These are phyloP conservation scores for Deroplatys truncata DNA, from an alignment of 2,888 invertebrate species.

Conservation along the genomic window DNA sequence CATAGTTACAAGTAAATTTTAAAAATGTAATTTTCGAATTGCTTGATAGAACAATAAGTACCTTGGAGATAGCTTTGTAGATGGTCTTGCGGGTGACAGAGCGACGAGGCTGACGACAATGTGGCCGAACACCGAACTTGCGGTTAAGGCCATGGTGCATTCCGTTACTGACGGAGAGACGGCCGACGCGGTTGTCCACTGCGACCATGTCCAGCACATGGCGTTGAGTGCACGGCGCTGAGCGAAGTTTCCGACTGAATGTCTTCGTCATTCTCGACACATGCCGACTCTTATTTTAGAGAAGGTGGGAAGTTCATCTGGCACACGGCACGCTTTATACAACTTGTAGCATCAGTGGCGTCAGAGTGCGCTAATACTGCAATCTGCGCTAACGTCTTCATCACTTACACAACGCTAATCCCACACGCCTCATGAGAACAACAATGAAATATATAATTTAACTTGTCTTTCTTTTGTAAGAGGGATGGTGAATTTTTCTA, in stretches of 20 bases:
- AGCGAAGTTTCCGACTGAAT: neutral
- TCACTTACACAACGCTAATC: too few species aligned
- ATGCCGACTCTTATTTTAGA: neutral
- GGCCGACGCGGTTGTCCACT: neutral
- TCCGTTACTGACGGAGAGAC: neutral
- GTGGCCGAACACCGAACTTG: slow-evolving; percentile 21
- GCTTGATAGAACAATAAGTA: neutral
- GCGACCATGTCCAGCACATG: neutral
- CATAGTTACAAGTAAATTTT: too few species aligned
- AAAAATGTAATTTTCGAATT: too few species aligned
- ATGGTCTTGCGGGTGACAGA: neutral
- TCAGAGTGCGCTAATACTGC: neutral
- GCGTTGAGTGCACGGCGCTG: neutral
- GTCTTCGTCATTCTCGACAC: neutral
- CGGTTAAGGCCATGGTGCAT: neutral
- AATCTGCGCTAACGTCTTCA: too few species aligned
- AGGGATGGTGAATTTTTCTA: too few species aligned
- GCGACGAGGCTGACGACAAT: slow-evolving; percentile 12
- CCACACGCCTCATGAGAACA: too few species aligned
- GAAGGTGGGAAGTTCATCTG: neutral
- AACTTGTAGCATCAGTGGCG: neutral
- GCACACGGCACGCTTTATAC: too few species aligned
- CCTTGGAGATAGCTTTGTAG: neutral
- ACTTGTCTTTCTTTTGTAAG: too few species aligned
- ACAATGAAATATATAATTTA: too few species aligned